Conservation (phyloP, 2,113 vertebrate species). For the Sardina pilchardus region DNA sequence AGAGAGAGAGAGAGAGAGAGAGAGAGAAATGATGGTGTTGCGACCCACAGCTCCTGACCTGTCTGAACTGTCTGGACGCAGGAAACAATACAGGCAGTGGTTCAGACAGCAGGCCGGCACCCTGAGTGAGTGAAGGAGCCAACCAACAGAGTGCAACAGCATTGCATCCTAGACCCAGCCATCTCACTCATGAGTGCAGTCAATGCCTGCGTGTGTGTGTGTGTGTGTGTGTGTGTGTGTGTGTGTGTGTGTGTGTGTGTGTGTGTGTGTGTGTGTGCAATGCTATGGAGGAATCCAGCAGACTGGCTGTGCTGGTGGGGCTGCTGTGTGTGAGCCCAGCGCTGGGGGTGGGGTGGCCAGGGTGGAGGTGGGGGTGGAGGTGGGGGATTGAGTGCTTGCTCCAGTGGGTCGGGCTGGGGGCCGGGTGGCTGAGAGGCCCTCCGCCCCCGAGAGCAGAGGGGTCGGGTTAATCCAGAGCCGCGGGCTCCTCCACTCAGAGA, state of each 20-base stretch:
- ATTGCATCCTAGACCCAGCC: no score
- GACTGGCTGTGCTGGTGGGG: neutral
- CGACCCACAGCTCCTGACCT: neutral
- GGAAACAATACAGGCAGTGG: neutral
- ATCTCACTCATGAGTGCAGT: neutral
- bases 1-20: neutral
- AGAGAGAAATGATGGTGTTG: neutral
- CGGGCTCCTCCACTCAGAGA: slow-evolving; percentile 38
- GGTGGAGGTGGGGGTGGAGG: slow-evolving; percentile 50
- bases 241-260: no score
- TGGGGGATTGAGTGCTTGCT: slow-evolving; percentile 56
- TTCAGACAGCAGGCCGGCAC: neutral
- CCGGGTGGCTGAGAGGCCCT: slow-evolving; percentile 62
- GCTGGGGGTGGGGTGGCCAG: neutral
- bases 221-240: no score
- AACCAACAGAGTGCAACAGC: neutral
- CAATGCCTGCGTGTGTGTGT: neutral
- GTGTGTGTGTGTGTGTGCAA: neutral
- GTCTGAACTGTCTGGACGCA: neutral
- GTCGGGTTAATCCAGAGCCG: slow-evolving; percentile 70
- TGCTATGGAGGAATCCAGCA: neutral
- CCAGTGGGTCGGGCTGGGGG: slow-evolving; percentile 42
- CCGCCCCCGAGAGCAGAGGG: slow-evolving; percentile 54
- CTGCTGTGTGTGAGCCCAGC: neutral
- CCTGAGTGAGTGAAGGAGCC: neutral